A percentile compares a stretch with the other conserved stretches of the same genome.
phyloP scores from a whole-genome alignment of 2,888 invertebrate genomes.

The Mayetiola destructor region DNA sequence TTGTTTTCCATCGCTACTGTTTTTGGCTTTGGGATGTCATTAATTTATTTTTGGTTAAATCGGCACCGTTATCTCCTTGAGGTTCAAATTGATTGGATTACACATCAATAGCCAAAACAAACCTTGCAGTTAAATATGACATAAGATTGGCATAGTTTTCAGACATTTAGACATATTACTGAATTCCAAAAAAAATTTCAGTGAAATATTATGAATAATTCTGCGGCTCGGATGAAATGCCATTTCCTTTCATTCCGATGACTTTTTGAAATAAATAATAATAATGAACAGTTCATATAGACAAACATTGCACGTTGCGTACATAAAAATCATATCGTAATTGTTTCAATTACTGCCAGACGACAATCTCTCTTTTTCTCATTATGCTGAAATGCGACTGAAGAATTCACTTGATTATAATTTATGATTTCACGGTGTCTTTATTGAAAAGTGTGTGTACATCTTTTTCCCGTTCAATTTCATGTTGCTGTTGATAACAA shows the following conservation, averaged over 20 bases:
- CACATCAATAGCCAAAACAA: neutral
- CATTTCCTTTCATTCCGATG: neutral
- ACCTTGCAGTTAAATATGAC: too few species aligned
- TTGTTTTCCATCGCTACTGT: neutral
- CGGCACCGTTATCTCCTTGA: neutral
- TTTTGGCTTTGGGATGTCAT: neutral
- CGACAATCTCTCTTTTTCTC: neutral
- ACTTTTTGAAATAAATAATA: neutral
- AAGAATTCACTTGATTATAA: slow-evolving; percentile 10
- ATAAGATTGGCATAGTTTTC: too few species aligned
- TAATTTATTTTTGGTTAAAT: neutral
- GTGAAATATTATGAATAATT: neutral
- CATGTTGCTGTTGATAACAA: neutral
- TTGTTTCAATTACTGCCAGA: slow-evolving; percentile 8
- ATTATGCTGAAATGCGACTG: slow-evolving; percentile 2
- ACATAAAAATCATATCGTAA: slow-evolving; percentile 1
- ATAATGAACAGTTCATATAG: too few species aligned
- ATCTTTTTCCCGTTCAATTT: neutral
- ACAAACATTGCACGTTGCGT: too few species aligned
- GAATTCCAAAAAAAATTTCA: neutral
- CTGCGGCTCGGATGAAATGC: neutral
- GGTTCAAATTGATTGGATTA: neutral
- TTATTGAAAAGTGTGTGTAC: slow-evolving; percentile 10
- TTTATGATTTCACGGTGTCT: neutral
- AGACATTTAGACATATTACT: neutral